Evolutionary conservation across 2,888 invertebrate genomes (phyloP), one percentile per base, ranked within the genome.

Genomic region (Calephelis perditalis): DNA sequence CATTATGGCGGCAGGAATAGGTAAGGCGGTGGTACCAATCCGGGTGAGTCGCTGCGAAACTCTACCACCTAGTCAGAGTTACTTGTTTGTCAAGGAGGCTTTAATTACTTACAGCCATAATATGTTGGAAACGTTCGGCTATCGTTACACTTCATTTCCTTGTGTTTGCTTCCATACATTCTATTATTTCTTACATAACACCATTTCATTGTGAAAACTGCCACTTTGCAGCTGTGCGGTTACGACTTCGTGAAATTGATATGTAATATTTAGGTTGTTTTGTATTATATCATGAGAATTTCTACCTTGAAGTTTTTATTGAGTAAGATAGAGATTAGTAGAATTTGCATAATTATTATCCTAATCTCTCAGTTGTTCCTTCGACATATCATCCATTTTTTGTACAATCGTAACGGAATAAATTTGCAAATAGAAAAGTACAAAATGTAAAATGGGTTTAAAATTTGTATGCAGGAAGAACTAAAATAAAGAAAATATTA

Each of bases 131-230:
- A 52, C 49, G 49, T 52, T 26, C 26, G 49, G 6, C 26, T 15
- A 26, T 26, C 49, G 15, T 35, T 26, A 11, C 10, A 6, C 10
- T 52, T 26, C 35, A 52, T 52, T 52, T 35, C 52, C 26, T 52
- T 52, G 26, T 52, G 35, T 63, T 62, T 65, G 70, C 71, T 73
- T 79, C 70, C 76, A 78, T 77, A 74, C 75, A 69, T 71, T 68
- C 65, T 70, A 58, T 57, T 60, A 63, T 68, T 70, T 63, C 62
- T 72, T 71, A 62, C 67, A 62, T 66, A 71, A 72, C 60, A 40
- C 59, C 57, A 11, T 63, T 65, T 66, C 71, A 74, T 76, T 73
- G 75, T 73, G 40, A 57, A 58, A 37, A 40, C 55, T 52, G 35
- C 52, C 35, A 52, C 10, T 35, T 11, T 52, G 52, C 52, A 52